phyloP scores from a whole-genome alignment of 2,888 invertebrate species.

The Crepidodera aurea region DNA sequence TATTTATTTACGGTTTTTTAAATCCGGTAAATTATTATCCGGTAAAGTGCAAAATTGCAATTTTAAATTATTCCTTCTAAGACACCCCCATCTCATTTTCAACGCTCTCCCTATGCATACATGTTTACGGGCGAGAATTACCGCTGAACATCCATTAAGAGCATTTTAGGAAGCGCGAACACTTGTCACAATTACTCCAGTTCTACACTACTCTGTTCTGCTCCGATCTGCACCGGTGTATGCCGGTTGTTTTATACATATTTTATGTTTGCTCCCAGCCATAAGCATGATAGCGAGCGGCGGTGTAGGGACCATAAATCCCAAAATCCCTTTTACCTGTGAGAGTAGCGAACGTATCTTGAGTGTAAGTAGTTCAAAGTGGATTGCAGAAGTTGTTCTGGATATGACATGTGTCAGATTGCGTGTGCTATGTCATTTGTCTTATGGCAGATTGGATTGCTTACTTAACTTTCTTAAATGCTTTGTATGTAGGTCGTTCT shows the following conservation, averaged over 20 bases:
- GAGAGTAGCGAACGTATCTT: constrained; percentile 12
- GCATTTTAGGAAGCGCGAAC: constrained; percentile 32
- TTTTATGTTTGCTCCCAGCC: constrained; percentile 32
- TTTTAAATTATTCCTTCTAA: not conserved
- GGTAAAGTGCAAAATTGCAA: not conserved
- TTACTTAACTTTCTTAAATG: not conserved
- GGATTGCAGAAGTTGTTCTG: constrained; percentile 22
- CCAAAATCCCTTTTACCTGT: constrained; percentile 23
- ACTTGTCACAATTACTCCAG: constrained; percentile 35
- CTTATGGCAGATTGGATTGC: constrained; percentile 6
- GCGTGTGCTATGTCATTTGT: constrained; percentile 15
- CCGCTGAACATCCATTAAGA: constrained; percentile 34
- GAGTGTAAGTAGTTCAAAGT: constrained; percentile 17
- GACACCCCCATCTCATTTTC: constrained; percentile 12
- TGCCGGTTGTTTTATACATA: constrained; percentile 34
- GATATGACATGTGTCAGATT: constrained; percentile 26
- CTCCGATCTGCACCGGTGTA: constrained; percentile 26
- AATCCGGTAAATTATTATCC: no score
- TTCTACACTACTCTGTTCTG: constrained; percentile 29
- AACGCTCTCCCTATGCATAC: constrained; percentile 8
- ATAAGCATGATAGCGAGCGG: constrained; percentile 30
- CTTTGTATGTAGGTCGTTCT: not conserved
- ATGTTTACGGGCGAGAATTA: constrained; percentile 24
- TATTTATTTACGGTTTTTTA: no score
- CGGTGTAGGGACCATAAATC: constrained; percentile 20